Base-by-base conservation (phyloP, 1,140 invertebrate genomes). In the Apis florea region DNA sequence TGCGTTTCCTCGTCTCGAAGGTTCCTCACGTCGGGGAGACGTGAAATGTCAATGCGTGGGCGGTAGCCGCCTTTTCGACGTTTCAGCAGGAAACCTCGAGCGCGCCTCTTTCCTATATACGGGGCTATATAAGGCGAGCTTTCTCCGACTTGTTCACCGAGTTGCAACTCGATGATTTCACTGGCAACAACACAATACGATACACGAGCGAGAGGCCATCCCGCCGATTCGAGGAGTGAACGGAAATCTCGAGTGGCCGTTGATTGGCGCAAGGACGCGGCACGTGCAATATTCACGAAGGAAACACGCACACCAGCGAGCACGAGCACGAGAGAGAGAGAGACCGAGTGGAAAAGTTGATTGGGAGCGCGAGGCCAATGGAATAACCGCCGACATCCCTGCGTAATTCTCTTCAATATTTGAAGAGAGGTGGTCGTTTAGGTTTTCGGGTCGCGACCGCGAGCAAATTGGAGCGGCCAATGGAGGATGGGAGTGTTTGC, bases 331-430 rank as follows among this genome's bases (percentile, higher is more conserved):
- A 68, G 66, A 49, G 58, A n/a, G n/a, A n/a, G n/a, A n/a, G n/a
- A n/a, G n/a, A n/a, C n/a, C n/a, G n/a, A n/a, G 80, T 69, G 85
- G 84, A 83, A 40, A 83, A 82, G 80, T 83, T 63, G 84, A 85
- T 84, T 70, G 66, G 19, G 47, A 66, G 47, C 63, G n/a, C 61
- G 49, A 59, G 72, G 76, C 59, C 76, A 75, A 90, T 91, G 84
- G 84, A 90, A 91, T 91, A 91, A 92, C 87, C 85, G 87, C 85
- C 86, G 79, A 88, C 90, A 90, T 91, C 90, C 90, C 88, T 13
- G 24, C n/a, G 31, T 5, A 40, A 47, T 12, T 88, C 80, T 83
- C 81, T 83, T 47, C 58, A 31, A 49, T 63, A 63, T 61, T 53
- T 70, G n/a, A 70, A 15, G 10, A n/a, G n/a, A n/a, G 10, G 68